Percentiles rank a stretch among this genome's conserved stretches.
phyloP scores from a whole-genome alignment of 2,797 vertebrate species.

The Ctenopoma kingsleyae region DNA sequence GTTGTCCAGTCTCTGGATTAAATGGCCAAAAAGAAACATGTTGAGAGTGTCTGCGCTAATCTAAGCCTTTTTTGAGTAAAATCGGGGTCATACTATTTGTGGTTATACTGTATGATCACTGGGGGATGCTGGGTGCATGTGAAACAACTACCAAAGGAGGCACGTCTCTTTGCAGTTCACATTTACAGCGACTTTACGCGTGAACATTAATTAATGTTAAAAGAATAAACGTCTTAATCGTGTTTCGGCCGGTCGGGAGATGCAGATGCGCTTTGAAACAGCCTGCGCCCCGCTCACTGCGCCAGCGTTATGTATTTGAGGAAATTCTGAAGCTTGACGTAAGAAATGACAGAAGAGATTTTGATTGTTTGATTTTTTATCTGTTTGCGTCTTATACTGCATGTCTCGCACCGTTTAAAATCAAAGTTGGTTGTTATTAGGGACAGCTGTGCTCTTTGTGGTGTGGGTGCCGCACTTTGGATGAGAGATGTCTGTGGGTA shows the following conservation, averaged over 20 bases:
- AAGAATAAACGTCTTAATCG: background rate
- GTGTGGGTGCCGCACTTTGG: constrained; percentile 74
- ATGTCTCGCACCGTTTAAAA: background rate
- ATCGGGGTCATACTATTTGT: background rate
- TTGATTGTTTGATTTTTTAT: background rate
- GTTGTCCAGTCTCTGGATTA: constrained; percentile 12
- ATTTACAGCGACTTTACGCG: background rate
- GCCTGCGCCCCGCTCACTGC: constrained; percentile 65
- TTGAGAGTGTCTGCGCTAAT: background rate
- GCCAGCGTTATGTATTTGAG: constrained; percentile 56
- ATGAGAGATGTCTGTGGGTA: constrained; percentile 63
- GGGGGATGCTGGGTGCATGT: background rate
- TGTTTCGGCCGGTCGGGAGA: background rate
- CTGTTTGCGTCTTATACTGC: background rate
- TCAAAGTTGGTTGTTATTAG: constrained; percentile 23
- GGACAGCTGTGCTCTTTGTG: constrained; percentile 35
- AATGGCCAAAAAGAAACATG: background rate
- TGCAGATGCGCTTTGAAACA: constrained; percentile 42
- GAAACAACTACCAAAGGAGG: background rate
- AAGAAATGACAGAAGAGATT: constrained; percentile 11
- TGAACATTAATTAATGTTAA: background rate
- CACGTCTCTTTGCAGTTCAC: background rate
- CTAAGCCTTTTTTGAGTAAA: background rate
- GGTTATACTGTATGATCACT: background rate
- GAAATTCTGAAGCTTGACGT: constrained; percentile 29